Evolutionary conservation across 1,140 invertebrate species (phyloP).

Genomic region (Antheraea mylitta): DNA sequence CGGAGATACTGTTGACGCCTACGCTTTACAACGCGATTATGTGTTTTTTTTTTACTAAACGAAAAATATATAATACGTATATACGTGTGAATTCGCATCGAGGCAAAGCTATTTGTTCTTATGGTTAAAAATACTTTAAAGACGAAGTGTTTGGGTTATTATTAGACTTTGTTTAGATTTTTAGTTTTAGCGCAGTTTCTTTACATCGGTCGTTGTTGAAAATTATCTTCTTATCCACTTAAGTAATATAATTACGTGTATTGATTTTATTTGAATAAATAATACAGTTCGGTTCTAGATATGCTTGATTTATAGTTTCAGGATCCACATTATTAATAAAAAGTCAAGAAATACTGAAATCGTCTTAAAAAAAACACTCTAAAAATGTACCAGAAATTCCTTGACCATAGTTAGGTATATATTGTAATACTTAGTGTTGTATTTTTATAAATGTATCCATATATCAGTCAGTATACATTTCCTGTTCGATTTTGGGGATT

Average conservation of each 20-base stretch:
- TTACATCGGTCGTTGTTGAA: neutral
- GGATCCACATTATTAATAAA: no score
- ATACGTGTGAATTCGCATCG: constrained; percentile 7
- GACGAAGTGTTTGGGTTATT: neutral
- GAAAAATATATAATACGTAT: constrained; percentile 1
- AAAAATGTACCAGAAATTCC: no score
- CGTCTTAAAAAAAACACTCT: no score
- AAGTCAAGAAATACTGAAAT: no score
- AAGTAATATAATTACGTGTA: neutral
- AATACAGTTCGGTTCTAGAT: no score
- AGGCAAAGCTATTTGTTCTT: constrained; percentile 10
- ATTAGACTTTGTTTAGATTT: constrained; percentile 3
- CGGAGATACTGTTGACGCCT: constrained; percentile 6
- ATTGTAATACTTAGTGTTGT: no score
- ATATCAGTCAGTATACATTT: no score
- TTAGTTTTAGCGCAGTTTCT: neutral
- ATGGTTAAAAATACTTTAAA: neutral
- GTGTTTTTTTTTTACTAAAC: constrained; percentile 9
- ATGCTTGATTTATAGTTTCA: no score
- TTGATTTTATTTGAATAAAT: no score
- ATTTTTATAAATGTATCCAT: no score
- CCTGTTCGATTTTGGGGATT: no score
- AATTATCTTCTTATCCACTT: neutral
- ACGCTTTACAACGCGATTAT: constrained; percentile 5
- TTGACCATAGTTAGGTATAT: no score